Evolutionary conservation across 2,888 invertebrate species (phyloP).

Genomic region (Coleophora deauratella): DNA sequence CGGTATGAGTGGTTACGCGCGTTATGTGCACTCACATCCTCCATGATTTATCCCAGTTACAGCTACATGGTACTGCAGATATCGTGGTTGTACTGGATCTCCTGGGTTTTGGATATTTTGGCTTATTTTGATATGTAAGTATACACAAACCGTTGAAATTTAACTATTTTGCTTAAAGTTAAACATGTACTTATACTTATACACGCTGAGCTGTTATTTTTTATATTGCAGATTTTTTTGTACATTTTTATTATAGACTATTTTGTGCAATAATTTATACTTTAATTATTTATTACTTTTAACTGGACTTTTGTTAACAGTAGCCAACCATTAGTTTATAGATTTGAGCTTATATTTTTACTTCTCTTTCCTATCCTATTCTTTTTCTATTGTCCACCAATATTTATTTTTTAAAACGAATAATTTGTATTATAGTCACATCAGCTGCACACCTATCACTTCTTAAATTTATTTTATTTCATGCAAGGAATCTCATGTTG

Average conservation of each 20-base stretch:
- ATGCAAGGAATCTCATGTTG: background rate
- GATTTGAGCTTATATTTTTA: too few relatives aligned
- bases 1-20: conserved; percentile 48
- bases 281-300: background rate
- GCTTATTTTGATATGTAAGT: conserved; percentile 49
- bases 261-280: background rate
- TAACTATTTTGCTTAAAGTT: conserved; percentile 47
- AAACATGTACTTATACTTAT: conserved; percentile 22
- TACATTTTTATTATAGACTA: background rate
- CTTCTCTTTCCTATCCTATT: too few relatives aligned
- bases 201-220: background rate
- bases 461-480: background rate
- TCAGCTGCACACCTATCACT: background rate
- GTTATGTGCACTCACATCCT: conserved; percentile 36
- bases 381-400: background rate
- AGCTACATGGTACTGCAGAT: conserved; percentile 41
- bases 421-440: background rate
- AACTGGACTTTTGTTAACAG: background rate
- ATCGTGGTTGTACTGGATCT: conserved; percentile 27
- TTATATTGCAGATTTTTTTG: background rate
- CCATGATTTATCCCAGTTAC: conserved; percentile 42
- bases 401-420: background rate
- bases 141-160: conserved; percentile 43
- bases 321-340: too few relatives aligned
- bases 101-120: conserved; percentile 31